Evolutionary conservation across 2,888 invertebrate genomes (phyloP), one percentile per base, ranked within the genome.

Genomic region (Drosophila histrio): DNA sequence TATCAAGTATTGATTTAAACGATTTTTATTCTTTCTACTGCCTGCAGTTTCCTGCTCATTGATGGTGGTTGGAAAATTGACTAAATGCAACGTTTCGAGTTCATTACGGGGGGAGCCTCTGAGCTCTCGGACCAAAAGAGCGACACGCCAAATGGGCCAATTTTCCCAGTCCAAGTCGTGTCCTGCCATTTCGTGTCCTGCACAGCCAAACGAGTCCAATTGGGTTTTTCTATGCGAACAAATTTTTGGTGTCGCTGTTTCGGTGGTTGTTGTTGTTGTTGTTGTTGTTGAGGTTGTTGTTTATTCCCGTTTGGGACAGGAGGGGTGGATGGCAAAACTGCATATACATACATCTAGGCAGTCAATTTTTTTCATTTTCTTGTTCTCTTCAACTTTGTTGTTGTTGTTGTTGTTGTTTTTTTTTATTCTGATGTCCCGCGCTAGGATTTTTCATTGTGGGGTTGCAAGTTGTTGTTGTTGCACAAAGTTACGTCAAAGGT

Each of bases 51-150:
- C 38, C 38, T 52, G 39, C 49, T 63, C 73, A 63, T 56, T 63
- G 80, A 57, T 68, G 79, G 72, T 85, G 88, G 72, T 79, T 72
- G 79, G 70, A 85, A 82, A 82, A 85, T 82, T 85, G 86, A 82
- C 83, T 75, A 82, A 82, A 82, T 87, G 82, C 81, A 79, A 82
- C 85, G 77, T 66, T 85, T 73, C 60, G 67, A 56, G 67, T 81
- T 76, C 66, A 78, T 81, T 81, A 81, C 61, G 67, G 58, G 67
- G 58, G 15, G 44, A 53, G 26, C 26, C 44, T 43, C 19, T 58
- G 22, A 41, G 50, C 34, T 24, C 22, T 43, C 43, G 46, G n/a
- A 15, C 43, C 13, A 7, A 49, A 17, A 9, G 1, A 19, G 39
- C 26, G 53, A 30, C 53, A 41, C 39, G 24, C 49, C 80, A 77